Evolutionary conservation across 2,797 vertebrate species (phyloP).

Genomic region (Rhinoraja longicauda): DNA sequence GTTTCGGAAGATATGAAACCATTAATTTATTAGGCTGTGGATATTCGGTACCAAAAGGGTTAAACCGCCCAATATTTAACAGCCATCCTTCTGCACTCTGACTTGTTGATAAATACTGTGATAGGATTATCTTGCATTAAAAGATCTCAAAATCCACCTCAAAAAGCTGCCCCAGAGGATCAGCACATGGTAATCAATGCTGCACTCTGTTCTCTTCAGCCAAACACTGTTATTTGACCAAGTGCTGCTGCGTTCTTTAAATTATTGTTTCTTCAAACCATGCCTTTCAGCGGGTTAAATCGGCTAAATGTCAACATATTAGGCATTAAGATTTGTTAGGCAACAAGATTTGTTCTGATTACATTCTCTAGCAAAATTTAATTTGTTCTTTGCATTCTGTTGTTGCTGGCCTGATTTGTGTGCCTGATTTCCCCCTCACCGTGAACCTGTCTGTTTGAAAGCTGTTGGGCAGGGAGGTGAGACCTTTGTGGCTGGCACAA

Average conservation of each 20-base stretch:
- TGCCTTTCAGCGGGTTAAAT: not conserved
- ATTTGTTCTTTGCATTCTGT: not conserved
- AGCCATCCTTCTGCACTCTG: not conserved
- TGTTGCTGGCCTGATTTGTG: not conserved
- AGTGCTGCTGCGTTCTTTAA: not conserved
- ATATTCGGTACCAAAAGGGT: not conserved
- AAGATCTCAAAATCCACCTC: not conserved
- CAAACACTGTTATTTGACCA: not conserved
- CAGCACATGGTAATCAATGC: not conserved
- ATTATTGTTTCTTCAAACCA: not conserved
- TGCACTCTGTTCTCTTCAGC: not conserved
- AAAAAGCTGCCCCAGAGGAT: not conserved
- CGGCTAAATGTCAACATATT: not conserved
- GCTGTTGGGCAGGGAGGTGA: too few relatives aligned
- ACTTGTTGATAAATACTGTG: not conserved
- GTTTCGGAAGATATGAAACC: not conserved
- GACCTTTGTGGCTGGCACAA: too few relatives aligned
- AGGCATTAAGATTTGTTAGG: too few relatives aligned
- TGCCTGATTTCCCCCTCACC: too few relatives aligned
- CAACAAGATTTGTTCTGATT: not conserved
- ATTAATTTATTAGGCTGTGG: not conserved
- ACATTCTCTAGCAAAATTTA: not conserved
- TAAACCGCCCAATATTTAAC: not conserved
- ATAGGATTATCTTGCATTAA: not conserved
- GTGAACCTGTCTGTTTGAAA: not conserved